A percentile compares a stretch with the other conserved stretches of the same genome.
phyloP scores from a whole-genome alignment of 2,888 invertebrate genomes.

The Therioaphis trifolii region DNA sequence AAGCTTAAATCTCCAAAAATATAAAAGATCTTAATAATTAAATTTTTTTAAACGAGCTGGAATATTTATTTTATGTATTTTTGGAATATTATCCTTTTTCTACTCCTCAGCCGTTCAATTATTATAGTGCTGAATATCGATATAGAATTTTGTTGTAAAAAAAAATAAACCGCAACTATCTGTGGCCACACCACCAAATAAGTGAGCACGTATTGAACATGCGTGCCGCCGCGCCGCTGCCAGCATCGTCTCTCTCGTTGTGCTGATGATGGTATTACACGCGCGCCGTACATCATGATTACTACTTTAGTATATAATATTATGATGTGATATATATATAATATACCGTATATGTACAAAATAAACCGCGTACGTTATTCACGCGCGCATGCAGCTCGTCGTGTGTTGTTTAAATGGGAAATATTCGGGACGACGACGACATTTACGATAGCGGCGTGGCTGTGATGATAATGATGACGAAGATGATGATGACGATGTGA shows the following conservation, averaged over 20 bases:
- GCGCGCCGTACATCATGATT: not conserved
- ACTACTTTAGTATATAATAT: not conserved
- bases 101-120: too few relatives aligned
- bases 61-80: too few relatives aligned
- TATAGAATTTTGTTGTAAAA: not conserved
- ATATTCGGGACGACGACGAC: conserved; percentile 1
- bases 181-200: not conserved
- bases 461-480: conserved; percentile 14
- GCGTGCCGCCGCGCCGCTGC: not conserved
- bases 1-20: too few relatives aligned
- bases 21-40: too few relatives aligned
- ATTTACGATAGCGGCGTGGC: not conserved
- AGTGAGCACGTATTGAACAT: too few relatives aligned
- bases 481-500: conserved; percentile 11
- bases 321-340: not conserved
- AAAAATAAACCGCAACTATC: conserved; percentile 27
- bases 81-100: too few relatives aligned
- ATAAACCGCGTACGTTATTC: not conserved
- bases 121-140: too few relatives aligned
- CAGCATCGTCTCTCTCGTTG: not conserved
- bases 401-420: conserved; percentile 42
- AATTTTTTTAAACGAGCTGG: too few relatives aligned
- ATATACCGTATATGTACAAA: not conserved
- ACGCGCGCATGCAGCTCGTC: not conserved
- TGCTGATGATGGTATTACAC: too few relatives aligned